A percentile compares a stretch with the other conserved stretches of the same genome.
Conservation (phyloP, 2,888 invertebrate genomes). For the Meiosimyza decipiens region DNA sequence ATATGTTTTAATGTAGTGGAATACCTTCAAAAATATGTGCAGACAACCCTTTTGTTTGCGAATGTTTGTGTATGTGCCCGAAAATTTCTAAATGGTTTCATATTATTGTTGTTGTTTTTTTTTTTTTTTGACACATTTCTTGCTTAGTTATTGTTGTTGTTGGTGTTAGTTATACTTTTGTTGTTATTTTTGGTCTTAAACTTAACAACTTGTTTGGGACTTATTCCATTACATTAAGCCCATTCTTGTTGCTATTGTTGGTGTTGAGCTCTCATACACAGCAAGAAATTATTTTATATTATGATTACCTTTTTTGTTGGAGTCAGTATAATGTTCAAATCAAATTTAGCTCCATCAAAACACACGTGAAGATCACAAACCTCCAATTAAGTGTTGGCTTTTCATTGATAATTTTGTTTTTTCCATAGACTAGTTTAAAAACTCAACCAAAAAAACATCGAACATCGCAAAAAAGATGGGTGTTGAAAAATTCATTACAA, state of each 20-base stretch:
- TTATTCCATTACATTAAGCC: slow-evolving; percentile 49
- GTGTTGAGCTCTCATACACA: background rate
- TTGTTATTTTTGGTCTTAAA: slow-evolving; percentile 55
- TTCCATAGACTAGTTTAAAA: no score
- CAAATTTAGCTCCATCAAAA: no score
- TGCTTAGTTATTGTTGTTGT: background rate
- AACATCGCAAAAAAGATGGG: no score
- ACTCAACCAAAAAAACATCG: no score
- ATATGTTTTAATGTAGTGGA: slow-evolving; percentile 1
- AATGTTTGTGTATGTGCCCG: background rate
- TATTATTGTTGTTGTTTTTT: slow-evolving; percentile 1
- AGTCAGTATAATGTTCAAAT: no score
- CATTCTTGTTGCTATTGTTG: slow-evolving; percentile 32
- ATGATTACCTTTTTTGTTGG: no score
- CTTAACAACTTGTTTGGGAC: slow-evolving; percentile 62
- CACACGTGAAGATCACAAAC: no score
- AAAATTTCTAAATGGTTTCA: background rate
- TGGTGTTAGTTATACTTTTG: background rate
- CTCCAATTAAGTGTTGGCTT: no score
- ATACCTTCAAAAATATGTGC: background rate
- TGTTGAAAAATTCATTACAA: no score
- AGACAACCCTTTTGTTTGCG: slow-evolving; percentile 2
- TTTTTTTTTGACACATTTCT: background rate
- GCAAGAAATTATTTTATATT: no score
- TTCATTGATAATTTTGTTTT: no score